Conservation (phyloP, 2,888 invertebrate genomes). For the Drosophila tanythrix region DNA sequence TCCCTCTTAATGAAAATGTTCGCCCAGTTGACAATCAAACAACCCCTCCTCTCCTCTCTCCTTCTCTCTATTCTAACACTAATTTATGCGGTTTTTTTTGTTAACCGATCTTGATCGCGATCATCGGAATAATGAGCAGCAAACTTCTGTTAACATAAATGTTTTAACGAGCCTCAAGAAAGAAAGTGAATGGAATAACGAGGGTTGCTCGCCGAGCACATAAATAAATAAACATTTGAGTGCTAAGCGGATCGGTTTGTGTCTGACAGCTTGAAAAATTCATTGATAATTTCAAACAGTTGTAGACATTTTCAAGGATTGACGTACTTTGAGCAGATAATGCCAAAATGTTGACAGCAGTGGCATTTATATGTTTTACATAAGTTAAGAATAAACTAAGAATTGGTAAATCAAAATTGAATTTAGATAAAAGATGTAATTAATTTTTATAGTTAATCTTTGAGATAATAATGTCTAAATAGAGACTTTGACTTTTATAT, state of each 20-base stretch:
- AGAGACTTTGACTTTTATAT: too few species aligned
- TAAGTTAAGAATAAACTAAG: neutral
- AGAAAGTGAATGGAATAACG: neutral
- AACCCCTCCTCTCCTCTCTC: constrained; percentile 7
- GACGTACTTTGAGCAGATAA: neutral
- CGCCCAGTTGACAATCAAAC: constrained; percentile 36
- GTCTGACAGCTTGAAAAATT: neutral
- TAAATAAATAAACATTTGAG: constrained; percentile 22
- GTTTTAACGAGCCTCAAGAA: constrained; percentile 17
- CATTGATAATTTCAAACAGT: neutral
- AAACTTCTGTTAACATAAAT: constrained; percentile 57
- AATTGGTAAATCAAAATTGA: neutral
- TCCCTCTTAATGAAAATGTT: constrained; percentile 65
- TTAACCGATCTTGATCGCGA: constrained; percentile 49
- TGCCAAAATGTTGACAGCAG: neutral
- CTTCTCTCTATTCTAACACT: constrained; percentile 11
- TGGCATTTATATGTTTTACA: constrained; percentile 13
- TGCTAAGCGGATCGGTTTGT: constrained; percentile 25
- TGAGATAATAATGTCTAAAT: too few species aligned
- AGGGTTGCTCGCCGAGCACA: constrained; percentile 31
- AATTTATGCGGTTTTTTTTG: constrained; percentile 67
- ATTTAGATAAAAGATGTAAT: neutral
- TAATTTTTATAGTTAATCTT: neutral
- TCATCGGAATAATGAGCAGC: constrained; percentile 31
- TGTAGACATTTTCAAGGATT: neutral